Conservation (phyloP, 2,797 vertebrate species). For the Petrocephalus schoutedeni region DNA sequence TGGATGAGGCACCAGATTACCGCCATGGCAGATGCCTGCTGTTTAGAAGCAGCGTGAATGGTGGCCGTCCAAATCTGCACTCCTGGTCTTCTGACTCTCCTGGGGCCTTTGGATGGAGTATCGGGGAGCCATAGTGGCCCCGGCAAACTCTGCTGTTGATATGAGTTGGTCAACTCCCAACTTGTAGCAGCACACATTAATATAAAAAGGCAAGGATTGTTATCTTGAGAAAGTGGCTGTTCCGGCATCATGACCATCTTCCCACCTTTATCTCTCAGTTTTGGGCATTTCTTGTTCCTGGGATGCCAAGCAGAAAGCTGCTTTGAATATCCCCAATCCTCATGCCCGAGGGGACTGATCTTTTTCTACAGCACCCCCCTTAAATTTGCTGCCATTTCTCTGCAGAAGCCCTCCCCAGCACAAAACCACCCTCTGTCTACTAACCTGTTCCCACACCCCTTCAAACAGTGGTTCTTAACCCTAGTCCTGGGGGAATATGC, state of each 20-base stretch:
- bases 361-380: neutral
- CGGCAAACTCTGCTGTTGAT: neutral
- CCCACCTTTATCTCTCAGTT: neutral
- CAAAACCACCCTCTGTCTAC: neutral
- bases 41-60: neutral
- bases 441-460: conserved; percentile 6
- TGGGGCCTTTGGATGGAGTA: neutral
- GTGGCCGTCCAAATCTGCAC: neutral
- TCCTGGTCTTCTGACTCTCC: neutral
- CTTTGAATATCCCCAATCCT: neutral
- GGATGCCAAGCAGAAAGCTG: neutral
- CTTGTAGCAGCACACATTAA: neutral
- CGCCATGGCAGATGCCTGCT: neutral
- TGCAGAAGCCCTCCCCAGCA: neutral
- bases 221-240: neutral
- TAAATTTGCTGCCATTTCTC: neutral
- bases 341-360: neutral
- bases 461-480: neutral
- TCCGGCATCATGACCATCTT: neutral
- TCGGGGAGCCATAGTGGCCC: neutral
- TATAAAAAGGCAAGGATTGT: neutral
- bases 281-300: neutral
- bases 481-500: neutral
- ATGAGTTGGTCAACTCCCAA: neutral
- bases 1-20: neutral